Evolutionary conservation across 2,113 vertebrate species (phyloP).

Genomic region (Mesembrinibis cayennensis): DNA sequence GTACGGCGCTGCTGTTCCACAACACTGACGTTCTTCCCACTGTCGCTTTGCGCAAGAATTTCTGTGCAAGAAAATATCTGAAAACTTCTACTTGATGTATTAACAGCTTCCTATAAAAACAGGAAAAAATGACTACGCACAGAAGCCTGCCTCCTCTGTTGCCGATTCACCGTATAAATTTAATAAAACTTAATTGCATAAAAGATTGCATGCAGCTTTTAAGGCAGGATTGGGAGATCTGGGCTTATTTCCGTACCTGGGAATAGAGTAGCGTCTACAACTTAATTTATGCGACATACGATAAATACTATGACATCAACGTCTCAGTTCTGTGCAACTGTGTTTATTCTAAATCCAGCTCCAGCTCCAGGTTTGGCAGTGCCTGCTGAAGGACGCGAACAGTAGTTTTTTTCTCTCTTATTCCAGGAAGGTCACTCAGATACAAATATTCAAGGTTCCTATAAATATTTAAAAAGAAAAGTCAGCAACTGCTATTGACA

Average conservation of each 20-base stretch:
- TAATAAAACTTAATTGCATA: background rate
- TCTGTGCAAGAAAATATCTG: background rate
- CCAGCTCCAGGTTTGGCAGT: conserved; percentile 81
- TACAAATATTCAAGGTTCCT: conserved; percentile 90
- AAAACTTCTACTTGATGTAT: background rate
- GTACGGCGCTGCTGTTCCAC: background rate
- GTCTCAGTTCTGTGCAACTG: background rate
- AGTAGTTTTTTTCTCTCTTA: conserved; percentile 81
- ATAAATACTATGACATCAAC: background rate
- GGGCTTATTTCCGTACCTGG: background rate
- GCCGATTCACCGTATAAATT: background rate
- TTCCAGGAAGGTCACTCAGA: conserved; percentile 90
- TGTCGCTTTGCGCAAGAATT: background rate
- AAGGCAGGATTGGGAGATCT: background rate
- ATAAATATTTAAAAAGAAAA: conserved; percentile 25
- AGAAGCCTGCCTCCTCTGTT: background rate
- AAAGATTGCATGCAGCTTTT: background rate
- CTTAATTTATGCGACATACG: background rate
- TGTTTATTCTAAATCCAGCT: conserved; percentile 77
- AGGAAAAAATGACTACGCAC: rapidly evolving
- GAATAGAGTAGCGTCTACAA: background rate
- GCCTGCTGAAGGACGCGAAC: conserved; percentile 78
- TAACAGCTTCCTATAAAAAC: background rate
- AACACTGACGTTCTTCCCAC: rapidly evolving
- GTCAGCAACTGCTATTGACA: background rate